These are phyloP conservation scores for Acrocephalus scirpaceus DNA, from an alignment of 2,797 vertebrate species.

Conservation along the genomic window DNA sequence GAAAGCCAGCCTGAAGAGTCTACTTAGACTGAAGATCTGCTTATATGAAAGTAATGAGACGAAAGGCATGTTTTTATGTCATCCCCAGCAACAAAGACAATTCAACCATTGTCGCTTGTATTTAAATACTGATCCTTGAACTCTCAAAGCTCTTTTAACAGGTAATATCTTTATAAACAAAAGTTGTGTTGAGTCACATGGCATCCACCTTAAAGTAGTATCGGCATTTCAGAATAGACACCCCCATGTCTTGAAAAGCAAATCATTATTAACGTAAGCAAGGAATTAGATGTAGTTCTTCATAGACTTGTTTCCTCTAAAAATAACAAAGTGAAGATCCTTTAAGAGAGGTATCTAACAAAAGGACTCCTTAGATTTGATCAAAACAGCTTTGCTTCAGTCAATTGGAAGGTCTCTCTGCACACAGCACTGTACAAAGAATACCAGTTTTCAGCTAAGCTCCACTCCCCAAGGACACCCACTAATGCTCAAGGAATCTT, in stretches of 20 bases:
- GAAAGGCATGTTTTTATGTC: not conserved
- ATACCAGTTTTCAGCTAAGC: not conserved
- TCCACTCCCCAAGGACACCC: not conserved
- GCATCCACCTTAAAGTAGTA: not conserved
- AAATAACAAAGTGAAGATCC: not conserved
- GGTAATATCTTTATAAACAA: not conserved
- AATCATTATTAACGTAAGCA: not conserved
- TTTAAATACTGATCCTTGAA: not conserved
- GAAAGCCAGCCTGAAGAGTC: not conserved
- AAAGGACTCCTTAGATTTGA: not conserved
- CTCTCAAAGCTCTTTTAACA: not conserved
- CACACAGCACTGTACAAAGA: not conserved
- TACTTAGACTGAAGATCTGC: not conserved
- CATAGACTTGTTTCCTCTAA: not conserved
- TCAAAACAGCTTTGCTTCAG: not conserved
- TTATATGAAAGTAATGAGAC: not conserved
- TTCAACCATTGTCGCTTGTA: not conserved
- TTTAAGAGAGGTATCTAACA: not conserved
- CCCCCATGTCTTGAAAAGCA: not conserved
- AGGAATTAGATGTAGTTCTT: not conserved
- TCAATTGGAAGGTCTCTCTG: not conserved
- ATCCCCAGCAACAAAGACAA: not conserved
- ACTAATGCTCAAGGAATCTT: not conserved
- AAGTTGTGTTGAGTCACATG: not conserved
- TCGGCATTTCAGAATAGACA: not conserved